These are phyloP conservation scores for Serilophus lunatus DNA, from an alignment of 2,113 vertebrate species.

Conservation along the genomic window DNA sequence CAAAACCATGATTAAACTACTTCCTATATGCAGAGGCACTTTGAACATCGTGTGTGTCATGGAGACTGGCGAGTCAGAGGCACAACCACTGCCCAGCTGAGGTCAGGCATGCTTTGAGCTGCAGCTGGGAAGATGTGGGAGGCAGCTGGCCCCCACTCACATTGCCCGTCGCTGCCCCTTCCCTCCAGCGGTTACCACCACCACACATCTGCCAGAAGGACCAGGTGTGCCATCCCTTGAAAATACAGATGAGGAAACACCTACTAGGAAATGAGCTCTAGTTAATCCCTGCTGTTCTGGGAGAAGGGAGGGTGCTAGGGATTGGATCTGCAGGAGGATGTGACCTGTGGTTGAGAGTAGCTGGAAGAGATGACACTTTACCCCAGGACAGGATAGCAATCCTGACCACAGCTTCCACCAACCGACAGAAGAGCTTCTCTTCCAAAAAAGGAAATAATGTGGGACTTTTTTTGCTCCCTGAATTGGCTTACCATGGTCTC, in stretches of 20 bases:
- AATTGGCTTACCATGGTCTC: neutral
- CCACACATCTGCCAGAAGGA: neutral
- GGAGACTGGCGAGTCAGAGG: neutral
- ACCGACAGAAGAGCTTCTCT: neutral
- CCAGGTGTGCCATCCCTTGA: neutral
- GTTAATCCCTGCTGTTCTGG: neutral
- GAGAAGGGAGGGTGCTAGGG: neutral
- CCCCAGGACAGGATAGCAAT: neutral
- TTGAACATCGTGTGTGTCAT: conserved; percentile 23
- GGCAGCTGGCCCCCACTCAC: neutral
- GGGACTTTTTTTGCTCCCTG: neutral
- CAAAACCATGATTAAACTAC: conserved; percentile 15
- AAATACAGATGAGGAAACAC: neutral
- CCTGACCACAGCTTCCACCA: neutral
- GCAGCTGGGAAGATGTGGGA: conserved; percentile 17
- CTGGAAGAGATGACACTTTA: neutral
- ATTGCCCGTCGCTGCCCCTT: fast-evolving
- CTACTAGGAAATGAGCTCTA: neutral
- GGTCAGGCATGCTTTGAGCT: neutral
- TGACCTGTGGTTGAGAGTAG: neutral
- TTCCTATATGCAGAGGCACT: conserved; percentile 2
- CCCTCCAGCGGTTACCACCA: neutral
- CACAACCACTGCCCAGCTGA: neutral
- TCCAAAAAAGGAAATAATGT: conserved; percentile 27
- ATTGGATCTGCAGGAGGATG: neutral